Evolutionary conservation across 2,888 invertebrate genomes (phyloP).

Genomic region (Serrognathus titanus): DNA sequence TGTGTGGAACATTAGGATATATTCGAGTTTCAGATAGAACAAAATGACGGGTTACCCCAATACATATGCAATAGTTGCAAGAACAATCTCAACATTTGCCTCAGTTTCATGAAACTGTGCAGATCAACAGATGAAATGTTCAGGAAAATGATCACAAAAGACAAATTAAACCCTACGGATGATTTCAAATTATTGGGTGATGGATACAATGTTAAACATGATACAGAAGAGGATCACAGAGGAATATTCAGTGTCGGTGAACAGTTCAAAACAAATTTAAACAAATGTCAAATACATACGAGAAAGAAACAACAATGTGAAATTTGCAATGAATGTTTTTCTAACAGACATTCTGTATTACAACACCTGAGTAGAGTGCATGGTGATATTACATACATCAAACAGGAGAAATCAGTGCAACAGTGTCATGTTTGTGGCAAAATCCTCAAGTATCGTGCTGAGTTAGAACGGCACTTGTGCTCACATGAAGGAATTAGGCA

Average conservation of each 20-base stretch:
- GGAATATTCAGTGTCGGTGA: neutral
- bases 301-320: neutral
- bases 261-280: neutral
- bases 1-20: neutral
- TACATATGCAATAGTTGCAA: conserved; percentile 27
- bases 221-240: no score
- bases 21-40: conserved; percentile 17
- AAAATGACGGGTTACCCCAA: conserved; percentile 27
- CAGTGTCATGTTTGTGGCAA: conserved; percentile 31
- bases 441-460: conserved; percentile 23
- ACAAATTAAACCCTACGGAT: neutral
- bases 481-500: conserved; percentile 24
- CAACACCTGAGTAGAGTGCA: neutral
- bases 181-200: no score
- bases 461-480: conserved; percentile 23
- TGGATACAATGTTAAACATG: no score
- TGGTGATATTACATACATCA: neutral
- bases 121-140: conserved; percentile 19
- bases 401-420: conserved; percentile 12
- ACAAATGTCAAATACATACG: neutral
- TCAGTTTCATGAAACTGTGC: conserved; percentile 29
- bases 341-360: neutral
- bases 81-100: conserved; percentile 23
- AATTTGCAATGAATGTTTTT: neutral
- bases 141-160: neutral